phyloP scores from a whole-genome alignment of 2,888 invertebrate species.

The Hermaeophaga mercurialis region DNA sequence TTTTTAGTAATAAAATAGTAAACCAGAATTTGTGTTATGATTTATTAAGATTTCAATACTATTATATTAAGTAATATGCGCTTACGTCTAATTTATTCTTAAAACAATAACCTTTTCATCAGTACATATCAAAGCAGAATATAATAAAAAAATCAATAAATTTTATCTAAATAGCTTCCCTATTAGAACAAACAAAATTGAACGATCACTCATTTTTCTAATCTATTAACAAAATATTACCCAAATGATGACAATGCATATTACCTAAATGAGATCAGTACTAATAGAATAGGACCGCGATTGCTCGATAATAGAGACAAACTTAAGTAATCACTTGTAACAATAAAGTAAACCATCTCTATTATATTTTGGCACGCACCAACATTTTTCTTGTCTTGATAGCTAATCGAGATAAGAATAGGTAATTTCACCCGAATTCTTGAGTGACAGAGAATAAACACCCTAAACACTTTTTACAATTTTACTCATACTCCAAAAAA shows the following conservation, averaged over 20 bases:
- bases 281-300: constrained; percentile 20
- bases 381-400: constrained; percentile 34
- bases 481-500: no score
- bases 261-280: constrained; percentile 21
- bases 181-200: constrained; percentile 11
- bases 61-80: no score
- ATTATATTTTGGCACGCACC: constrained; percentile 26
- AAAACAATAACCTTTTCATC: no score
- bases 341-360: constrained; percentile 21
- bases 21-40: no score
- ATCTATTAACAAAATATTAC: constrained; percentile 21
- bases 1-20: no score
- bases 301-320: constrained; percentile 23
- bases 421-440: constrained; percentile 26
- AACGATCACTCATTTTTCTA: constrained; percentile 12
- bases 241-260: constrained; percentile 16
- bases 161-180: not conserved
- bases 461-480: no score
- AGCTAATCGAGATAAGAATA: constrained; percentile 26
- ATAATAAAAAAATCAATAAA: constrained; percentile 5
- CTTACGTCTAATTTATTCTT: no score
- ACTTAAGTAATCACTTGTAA: constrained; percentile 21
- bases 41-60: no score
- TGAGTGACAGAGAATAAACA: constrained; percentile 19
- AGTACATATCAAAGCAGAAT: no score